Evolutionary conservation across 2,888 invertebrate genomes (phyloP), one percentile per base, ranked within the genome.

Genomic region (Amphipyra berbera): DNA sequence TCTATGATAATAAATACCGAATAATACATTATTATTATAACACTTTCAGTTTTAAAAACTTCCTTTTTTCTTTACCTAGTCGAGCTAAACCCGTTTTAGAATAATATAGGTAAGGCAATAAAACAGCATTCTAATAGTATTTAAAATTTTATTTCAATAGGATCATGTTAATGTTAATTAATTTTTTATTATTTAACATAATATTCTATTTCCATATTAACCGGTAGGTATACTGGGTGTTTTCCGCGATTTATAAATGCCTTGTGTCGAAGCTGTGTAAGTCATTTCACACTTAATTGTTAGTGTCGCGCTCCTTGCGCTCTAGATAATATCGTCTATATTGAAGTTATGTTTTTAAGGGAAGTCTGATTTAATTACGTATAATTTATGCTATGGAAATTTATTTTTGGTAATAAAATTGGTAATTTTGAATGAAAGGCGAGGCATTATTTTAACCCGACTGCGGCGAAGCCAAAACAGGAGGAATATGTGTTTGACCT

Each of bases 81-180:
- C 30, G 2, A 38, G 33, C 2, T 0, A 48, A 64, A 58, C 65
- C 27, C 7, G 59, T 70, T 54, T 7, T n/a, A 37, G 8, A 38
- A 38, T 35, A 14, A 33, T 7, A 13, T 0, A n/a, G 21, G 21
- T 2, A 49, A 69, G n/a, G n/a, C n/a, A 50, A 49, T 12, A 15
- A 30, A 40, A 9, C 6, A 15, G 8, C 14, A n/a, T 14, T 50
- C 6, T 30, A 5, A 10, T 38, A 10, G 4, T 9, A 37, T 37
- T 42, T 10, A 4, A 14, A 9, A 35, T 56, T 30, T 38, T n/a
- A 2, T 45, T 13, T 12, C 1, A 35, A 8, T 10, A 54, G 2
- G 0, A 37, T 48, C n/a, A 40, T 35, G 7, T 33, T 48, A 57
- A 50, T 46, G 9, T 2, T 12, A 44, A 40, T 46, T 15, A n/a